Conservation (phyloP, 2,113 vertebrate genomes). For the Pedionomus torquatus region DNA sequence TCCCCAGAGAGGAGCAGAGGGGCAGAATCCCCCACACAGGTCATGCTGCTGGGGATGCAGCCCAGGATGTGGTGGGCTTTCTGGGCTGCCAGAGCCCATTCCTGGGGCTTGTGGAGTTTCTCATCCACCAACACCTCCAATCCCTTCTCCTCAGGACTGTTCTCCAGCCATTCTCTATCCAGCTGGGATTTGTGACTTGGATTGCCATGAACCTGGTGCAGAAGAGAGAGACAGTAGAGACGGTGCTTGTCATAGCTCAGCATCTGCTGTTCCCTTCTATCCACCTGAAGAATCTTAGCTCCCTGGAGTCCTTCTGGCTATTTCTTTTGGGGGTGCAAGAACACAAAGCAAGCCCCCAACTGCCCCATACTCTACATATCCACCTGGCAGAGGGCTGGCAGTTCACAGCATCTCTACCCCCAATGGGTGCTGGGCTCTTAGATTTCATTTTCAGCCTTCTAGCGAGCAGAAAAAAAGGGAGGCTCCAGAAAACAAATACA, state of each 20-base stretch:
- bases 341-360: neutral
- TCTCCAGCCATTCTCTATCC: no score
- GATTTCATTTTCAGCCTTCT: neutral
- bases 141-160: no score
- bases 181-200: no score
- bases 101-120: no score
- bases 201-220: no score
- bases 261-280: fast-evolving
- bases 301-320: neutral
- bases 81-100: no score
- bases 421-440: fast-evolving
- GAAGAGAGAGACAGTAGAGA: neutral
- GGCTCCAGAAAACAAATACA: conserved; percentile 43
- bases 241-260: neutral
- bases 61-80: no score
- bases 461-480: conserved; percentile 20
- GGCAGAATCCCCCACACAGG: no score
- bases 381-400: neutral
- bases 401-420: neutral
- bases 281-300: neutral
- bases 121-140: no score
- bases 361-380: neutral
- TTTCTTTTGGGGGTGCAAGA: neutral
- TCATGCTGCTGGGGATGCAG: no score
- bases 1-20: no score